Conservation (phyloP, 1,140 invertebrate genomes). For the Wasmannia auropunctata region DNA sequence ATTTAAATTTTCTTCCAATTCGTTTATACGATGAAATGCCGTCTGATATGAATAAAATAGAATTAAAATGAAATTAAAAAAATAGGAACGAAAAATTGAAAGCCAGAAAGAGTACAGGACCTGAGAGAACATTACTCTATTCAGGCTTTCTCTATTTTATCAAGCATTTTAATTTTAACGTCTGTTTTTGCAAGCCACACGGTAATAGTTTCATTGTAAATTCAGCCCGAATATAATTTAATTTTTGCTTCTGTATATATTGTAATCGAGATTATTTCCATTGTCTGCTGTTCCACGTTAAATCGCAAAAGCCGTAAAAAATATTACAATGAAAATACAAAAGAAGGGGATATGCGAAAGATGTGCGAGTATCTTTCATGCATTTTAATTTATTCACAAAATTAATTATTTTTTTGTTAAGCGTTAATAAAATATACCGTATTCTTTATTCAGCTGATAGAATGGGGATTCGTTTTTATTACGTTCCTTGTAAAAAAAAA, state of each 20-base stretch:
- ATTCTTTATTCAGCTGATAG: slow-evolving; percentile 10
- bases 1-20: not conserved
- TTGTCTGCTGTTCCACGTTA: not conserved
- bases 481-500: slow-evolving; percentile 13
- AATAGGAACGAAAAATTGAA: not conserved
- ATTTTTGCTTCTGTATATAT: slow-evolving; percentile 6
- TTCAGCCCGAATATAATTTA: slow-evolving; percentile 61
- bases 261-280: slow-evolving; percentile 51
- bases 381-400: slow-evolving; percentile 21
- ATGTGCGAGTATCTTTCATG: not conserved
- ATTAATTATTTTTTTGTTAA: slow-evolving; percentile 29
- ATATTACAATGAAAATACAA: not conserved
- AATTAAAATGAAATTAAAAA: not conserved
- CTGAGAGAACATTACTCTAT: not conserved
- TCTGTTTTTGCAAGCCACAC: not conserved
- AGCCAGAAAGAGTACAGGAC: not conserved
- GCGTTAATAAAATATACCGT: slow-evolving; percentile 4
- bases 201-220: slow-evolving; percentile 60
- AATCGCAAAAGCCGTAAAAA: not conserved
- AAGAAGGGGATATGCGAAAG: not conserved
- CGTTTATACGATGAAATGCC: not conserved
- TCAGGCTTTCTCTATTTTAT: not conserved
- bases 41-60: slow-evolving; percentile 11
- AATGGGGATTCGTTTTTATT: slow-evolving; percentile 10
- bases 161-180: slow-evolving; percentile 14